Conservation (phyloP, 2,797 vertebrate genomes). For the Acipenser oxyrinchus region DNA sequence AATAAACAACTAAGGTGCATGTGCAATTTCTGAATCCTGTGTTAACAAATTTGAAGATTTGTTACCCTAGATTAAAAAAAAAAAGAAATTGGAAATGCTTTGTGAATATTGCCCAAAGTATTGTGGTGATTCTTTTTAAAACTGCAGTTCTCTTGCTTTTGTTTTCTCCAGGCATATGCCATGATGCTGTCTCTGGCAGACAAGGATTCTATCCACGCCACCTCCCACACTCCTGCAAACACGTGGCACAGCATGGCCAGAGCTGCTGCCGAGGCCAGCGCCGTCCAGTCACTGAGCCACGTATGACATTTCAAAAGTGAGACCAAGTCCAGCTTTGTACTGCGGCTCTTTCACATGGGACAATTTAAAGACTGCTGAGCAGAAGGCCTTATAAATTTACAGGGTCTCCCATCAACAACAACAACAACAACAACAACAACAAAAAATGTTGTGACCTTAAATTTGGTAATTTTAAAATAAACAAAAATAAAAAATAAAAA, state of each 20-base stretch:
- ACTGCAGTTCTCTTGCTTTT: too few relatives aligned
- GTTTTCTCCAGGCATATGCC: conserved; percentile 72
- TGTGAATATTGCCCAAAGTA: too few relatives aligned
- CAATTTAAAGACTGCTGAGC: conserved; percentile 84
- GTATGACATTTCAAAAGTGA: conserved; percentile 80
- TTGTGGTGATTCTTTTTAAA: too few relatives aligned
- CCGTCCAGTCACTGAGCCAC: conserved; percentile 93
- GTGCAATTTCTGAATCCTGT: too few relatives aligned
- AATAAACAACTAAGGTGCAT: too few relatives aligned
- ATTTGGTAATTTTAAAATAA: conserved; percentile 55
- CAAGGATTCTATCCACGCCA: conserved; percentile 84
- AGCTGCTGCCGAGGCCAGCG: conserved; percentile 84
- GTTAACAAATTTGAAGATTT: too few relatives aligned
- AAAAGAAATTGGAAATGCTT: too few relatives aligned
- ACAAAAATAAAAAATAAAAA: conserved; percentile 53
- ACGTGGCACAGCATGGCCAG: conserved; percentile 95
- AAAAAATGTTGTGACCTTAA: conserved; percentile 74
- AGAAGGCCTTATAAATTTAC: conserved; percentile 82
- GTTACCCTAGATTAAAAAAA: too few relatives aligned
- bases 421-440: conserved; percentile 1
- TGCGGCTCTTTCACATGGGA: conserved; percentile 56
- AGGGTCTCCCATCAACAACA: conserved; percentile 62
- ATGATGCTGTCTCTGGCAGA: conserved; percentile 98
- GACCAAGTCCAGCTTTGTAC: conserved; percentile 64
- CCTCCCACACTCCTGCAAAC: conserved; percentile 76